Evolutionary conservation across 2,797 vertebrate genomes (phyloP), one percentile per base, ranked within the genome.

Genomic region (Yasuhikotakia modesta): DNA sequence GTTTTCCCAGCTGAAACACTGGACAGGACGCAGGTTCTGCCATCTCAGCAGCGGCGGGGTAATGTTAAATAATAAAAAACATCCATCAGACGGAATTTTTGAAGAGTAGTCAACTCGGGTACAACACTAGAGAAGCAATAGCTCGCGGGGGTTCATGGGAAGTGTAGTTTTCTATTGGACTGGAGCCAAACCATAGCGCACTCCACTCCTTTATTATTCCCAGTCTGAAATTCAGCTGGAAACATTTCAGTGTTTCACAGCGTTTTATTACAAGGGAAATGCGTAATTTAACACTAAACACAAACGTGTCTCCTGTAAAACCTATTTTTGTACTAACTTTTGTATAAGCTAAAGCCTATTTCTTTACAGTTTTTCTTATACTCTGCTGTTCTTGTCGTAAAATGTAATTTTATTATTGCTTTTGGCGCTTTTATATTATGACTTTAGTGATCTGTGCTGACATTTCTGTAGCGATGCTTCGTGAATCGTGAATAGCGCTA

Each of bases 1-100:
- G 89, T 88, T 93, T 94, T 27, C 96, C 96, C 85, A 97, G 92
- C 90, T 92, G 93, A 89, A 98, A 98, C 66, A 86, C 91, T 3
- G 95, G 95, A 74, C 91, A 93, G 4, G 91, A 91, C 48, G 89
- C 89, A 43, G 92, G 88, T 80, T 94, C 91, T 89, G 90, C 92
- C 92, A 95, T 93, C 83, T 89, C 90, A 88, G 81, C 85, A 14
- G 86, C 87, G 17, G 16, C 58, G 83, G 87, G 48, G 79, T 85
- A 61, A 67, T 82, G 88, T 81, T 88, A 89, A 91, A 91, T 91
- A 88, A 92, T 86, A 85, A 87, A 90, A 22, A 43, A 76, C 76
- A 79, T 87, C 87, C 88, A 87, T 86, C 83, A 86, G 76, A 76
- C 85, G 78, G 87, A 46, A 73, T 87, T 85, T 24, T 83, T 45